These are phyloP conservation scores for Podotricha telesiphe DNA, from an alignment of 2,888 invertebrate genomes.

Conservation along the genomic window DNA sequence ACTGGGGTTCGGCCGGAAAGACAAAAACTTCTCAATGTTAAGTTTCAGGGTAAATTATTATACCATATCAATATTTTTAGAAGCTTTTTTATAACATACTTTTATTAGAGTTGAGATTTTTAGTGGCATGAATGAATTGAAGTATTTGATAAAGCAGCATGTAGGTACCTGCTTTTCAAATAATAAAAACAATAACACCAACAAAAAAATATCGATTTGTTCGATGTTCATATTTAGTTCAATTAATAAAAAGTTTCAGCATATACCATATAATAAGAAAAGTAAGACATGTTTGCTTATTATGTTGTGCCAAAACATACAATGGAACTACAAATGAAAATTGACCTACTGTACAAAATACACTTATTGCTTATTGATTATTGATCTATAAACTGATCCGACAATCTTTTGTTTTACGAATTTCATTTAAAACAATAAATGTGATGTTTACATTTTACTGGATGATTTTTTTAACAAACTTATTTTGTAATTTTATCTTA, in stretches of 20 bases:
- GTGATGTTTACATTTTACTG: too few relatives aligned
- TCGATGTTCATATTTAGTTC: background rate
- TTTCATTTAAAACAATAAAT: too few relatives aligned
- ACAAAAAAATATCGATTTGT: background rate
- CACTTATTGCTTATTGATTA: too few relatives aligned
- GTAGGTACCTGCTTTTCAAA: background rate
- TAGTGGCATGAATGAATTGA: background rate
- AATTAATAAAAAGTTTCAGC: background rate
- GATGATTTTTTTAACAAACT: too few relatives aligned
- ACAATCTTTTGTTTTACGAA: too few relatives aligned
- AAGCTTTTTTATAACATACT: background rate
- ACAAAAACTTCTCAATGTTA: conserved; percentile 96
- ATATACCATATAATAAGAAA: background rate
- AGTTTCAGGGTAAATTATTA: conserved; percentile 89
- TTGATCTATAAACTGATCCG: too few relatives aligned
- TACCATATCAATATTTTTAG: background rate
- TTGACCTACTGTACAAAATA: too few relatives aligned
- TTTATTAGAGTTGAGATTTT: background rate
- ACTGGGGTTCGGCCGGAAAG: conserved; percentile 96
- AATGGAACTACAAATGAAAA: background rate
- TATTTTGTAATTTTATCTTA: too few relatives aligned
- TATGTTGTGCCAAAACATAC: background rate
- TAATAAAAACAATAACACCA: background rate
- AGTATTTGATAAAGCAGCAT: background rate
- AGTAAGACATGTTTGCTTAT: background rate